Evolutionary conservation across 1,140 invertebrate genomes (phyloP).

Genomic region (Bombyx mori): ASM3026992v2 NC_085114.1:9933001-9933500

Average conservation of each 20-base stretch:
- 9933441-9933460: constrained; percentile 22
- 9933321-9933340: constrained; percentile 8
- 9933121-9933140: too few relatives aligned
- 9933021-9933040: too few relatives aligned
- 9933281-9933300: neutral
- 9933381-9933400: constrained; percentile 16
- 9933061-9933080: too few relatives aligned
- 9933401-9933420: constrained; percentile 14
- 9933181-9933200: too few relatives aligned
- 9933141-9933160: too few relatives aligned
- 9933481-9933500: constrained; percentile 7
- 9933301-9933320: neutral
- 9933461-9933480: constrained; percentile 2
- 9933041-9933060: too few relatives aligned
- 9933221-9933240: neutral
- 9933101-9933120: too few relatives aligned
- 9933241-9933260: neutral
- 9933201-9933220: too few relatives aligned
- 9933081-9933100: too few relatives aligned
- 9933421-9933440: constrained; percentile 20
- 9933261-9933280: too few relatives aligned
- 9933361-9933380: constrained; percentile 19
- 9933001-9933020: too few relatives aligned
- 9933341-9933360: constrained; percentile 8
- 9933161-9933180: too few relatives aligned